Percentiles rank a stretch among this genome's conserved stretches.
phyloP scores from a whole-genome alignment of 2,797 vertebrate genomes.

The Protosalanx chinensis region DNA sequence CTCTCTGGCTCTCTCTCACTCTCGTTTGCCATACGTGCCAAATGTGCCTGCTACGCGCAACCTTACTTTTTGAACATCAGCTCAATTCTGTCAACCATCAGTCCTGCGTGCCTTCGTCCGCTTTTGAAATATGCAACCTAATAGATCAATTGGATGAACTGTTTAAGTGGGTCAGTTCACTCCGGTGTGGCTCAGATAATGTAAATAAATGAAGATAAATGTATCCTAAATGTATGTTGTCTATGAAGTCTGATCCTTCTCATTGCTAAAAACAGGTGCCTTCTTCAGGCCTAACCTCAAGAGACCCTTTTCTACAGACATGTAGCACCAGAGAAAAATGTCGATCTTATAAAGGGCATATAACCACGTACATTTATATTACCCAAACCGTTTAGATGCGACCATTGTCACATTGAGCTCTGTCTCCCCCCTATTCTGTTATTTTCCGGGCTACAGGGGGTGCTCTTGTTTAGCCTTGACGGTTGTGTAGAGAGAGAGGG shows the following conservation, averaged over 20 bases:
- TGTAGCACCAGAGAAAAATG: too few relatives aligned
- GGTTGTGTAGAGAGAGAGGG: background rate
- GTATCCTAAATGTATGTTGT: background rate
- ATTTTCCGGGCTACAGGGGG: constrained; percentile 1
- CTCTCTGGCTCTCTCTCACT: background rate
- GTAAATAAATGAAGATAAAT: background rate
- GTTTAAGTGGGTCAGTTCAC: background rate
- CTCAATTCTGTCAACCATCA: background rate
- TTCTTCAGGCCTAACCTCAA: too few relatives aligned
- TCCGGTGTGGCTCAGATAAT: background rate
- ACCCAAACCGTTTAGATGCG: background rate
- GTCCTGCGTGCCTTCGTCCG: background rate
- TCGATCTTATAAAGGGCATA: too few relatives aligned
- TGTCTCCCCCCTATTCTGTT: background rate
- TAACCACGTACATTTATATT: background rate
- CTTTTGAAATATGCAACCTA: background rate
- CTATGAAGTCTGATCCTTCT: too few relatives aligned
- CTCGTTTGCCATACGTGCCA: background rate
- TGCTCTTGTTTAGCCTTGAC: constrained; percentile 7
- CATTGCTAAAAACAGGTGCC: too few relatives aligned
- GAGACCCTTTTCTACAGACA: too few relatives aligned
- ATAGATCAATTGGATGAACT: background rate
- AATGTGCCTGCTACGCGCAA: background rate
- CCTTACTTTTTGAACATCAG: background rate
- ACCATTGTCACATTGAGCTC: background rate